Conservation (phyloP, 2,888 invertebrate genomes). For the Philereme vetulata region DNA sequence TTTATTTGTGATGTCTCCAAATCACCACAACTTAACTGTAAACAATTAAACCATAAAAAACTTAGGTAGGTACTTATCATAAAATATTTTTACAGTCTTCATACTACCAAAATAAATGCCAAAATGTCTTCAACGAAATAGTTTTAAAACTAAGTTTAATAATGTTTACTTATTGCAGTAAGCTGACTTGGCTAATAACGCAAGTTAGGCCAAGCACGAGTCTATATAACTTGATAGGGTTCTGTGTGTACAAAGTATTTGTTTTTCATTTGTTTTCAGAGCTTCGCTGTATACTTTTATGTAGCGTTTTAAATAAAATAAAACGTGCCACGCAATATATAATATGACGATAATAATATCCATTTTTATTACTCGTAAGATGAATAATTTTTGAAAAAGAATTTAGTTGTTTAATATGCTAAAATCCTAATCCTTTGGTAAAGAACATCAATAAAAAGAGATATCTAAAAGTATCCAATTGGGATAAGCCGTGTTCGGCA, state of each 20-base stretch:
- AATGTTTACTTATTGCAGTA: constrained; percentile 24
- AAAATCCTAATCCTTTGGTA: too few species aligned
- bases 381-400: too few species aligned
- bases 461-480: too few species aligned
- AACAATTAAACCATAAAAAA: neutral
- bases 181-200: constrained; percentile 23
- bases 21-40: neutral
- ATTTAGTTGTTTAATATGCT: too few species aligned
- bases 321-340: too few species aligned
- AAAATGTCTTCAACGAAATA: constrained; percentile 15
- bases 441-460: too few species aligned
- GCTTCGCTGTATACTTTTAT: too few species aligned
- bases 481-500: too few species aligned
- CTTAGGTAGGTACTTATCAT: neutral
- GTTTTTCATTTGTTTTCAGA: too few species aligned
- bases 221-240: neutral
- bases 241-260: neutral
- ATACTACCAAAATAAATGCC: constrained; percentile 2
- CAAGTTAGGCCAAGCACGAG: constrained; percentile 10
- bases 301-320: too few species aligned
- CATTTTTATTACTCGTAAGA: too few species aligned
- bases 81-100: neutral
- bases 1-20: neutral
- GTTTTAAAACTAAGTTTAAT: constrained; percentile 20
- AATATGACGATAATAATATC: too few species aligned